Evolutionary conservation across 2,797 vertebrate species (phyloP).

Genomic region (Cossypha polioptera): DNA sequence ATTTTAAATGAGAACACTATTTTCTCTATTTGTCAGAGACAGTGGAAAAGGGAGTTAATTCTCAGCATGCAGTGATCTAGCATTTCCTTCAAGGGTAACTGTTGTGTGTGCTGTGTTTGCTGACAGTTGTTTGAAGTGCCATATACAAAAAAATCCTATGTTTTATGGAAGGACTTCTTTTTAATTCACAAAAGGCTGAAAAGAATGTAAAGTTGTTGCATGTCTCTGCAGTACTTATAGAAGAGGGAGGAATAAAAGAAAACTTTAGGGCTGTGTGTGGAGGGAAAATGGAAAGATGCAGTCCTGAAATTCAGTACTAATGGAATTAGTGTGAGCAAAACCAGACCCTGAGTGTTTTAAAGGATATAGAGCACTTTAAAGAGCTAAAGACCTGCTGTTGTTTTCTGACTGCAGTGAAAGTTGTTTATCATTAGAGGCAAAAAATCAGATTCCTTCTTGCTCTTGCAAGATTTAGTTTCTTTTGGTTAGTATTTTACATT

Average conservation of each 20-base stretch:
- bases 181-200: not conserved
- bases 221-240: not conserved
- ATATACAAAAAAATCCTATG: not conserved
- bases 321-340: not conserved
- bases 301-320: not conserved
- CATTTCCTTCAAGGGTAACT: not conserved
- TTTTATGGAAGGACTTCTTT: not conserved
- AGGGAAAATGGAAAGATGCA: not conserved
- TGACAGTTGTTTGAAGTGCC: not conserved
- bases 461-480: conserved; percentile 2
- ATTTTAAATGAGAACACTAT: not conserved
- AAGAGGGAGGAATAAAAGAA: not conserved
- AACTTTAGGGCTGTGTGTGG: not conserved
- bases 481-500: not conserved
- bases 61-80: not conserved
- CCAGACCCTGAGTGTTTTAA: not conserved
- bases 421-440: conserved; percentile 9
- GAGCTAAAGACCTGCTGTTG: not conserved
- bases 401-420: not conserved
- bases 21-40: not conserved
- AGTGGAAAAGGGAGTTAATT: not conserved
- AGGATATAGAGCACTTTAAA: not conserved
- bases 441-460: not conserved
- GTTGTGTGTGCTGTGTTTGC: not conserved
- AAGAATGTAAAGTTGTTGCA: not conserved